phyloP scores from a whole-genome alignment of 2,888 invertebrate genomes.

The Macroteleia sp. region DNA sequence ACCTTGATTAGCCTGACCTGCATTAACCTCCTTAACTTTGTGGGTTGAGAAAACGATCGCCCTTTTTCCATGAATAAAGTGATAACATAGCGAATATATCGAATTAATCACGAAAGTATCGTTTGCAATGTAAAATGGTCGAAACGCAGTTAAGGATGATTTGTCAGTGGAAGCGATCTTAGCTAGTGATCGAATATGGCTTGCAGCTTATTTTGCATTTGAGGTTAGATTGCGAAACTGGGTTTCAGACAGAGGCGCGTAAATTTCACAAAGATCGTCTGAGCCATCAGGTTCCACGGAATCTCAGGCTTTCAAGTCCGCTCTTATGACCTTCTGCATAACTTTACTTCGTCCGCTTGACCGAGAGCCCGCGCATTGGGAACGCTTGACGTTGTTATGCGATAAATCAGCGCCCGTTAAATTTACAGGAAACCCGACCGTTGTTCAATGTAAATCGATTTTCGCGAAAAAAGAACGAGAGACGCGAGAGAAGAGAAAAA shows the following conservation, averaged over 20 bases:
- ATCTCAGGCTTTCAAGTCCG: slow-evolving; percentile 73
- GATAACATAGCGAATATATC: slow-evolving; percentile 53
- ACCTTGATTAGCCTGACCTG: slow-evolving; percentile 53
- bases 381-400: slow-evolving; percentile 81
- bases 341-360: slow-evolving; percentile 79
- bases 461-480: slow-evolving; percentile 63
- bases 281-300: slow-evolving; percentile 68
- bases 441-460: slow-evolving; percentile 72
- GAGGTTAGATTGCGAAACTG: slow-evolving; percentile 66
- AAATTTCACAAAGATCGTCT: slow-evolving; percentile 71
- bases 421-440: slow-evolving; percentile 73
- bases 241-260: slow-evolving; percentile 71
- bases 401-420: slow-evolving; percentile 82
- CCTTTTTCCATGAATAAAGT: slow-evolving; percentile 46
- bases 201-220: slow-evolving; percentile 63
- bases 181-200: slow-evolving; percentile 57
- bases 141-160: slow-evolving; percentile 53
- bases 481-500: not conserved
- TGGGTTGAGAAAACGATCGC: slow-evolving; percentile 51
- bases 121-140: slow-evolving; percentile 52
- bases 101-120: slow-evolving; percentile 58
- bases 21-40: slow-evolving; percentile 45
- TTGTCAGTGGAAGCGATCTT: slow-evolving; percentile 57
- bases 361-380: slow-evolving; percentile 76
- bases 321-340: slow-evolving; percentile 80